Base-by-base conservation (phyloP, 2,888 invertebrate genomes). In the Cremastinae sp. region DNA sequence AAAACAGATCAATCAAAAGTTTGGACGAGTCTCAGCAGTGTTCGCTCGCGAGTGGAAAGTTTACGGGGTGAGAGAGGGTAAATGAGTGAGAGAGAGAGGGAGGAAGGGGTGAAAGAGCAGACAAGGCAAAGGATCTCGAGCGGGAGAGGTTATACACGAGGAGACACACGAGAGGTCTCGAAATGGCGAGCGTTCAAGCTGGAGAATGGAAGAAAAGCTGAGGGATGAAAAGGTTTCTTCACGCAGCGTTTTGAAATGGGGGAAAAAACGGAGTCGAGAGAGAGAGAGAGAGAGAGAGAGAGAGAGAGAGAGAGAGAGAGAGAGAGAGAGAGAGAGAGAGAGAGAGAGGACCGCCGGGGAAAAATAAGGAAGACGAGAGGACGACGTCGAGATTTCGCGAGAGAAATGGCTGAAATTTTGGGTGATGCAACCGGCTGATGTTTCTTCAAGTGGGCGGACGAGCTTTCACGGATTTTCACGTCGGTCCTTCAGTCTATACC, bases 1-100 rank as follows among this genome's bases (percentile, higher is more conserved):
- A 86, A 85, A 85, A 86, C 79, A 79, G 80, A 83, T 85, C 83
- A 80, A 83, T 87, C 84, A 85, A 85, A 86, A 87, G 84, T 86
- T 86, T 84, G 82, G 83, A 84, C 82, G 83, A 85, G 80, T 79
- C 80, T 74, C 64, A 80, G 75, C 64, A 80, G 75, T 73, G 78
- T 49, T 56, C 41, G 28, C 58, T 72, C 47, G 61, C 65, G 73
- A 62, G 66, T 45, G 72, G 77, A 58, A 74, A 70, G 74, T 74
- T 72, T 65, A 68, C 56, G 68, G 36, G 28, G 45, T 41, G 56
- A 54, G 47, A 47, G 76, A 75, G 66, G 59, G 70, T 74, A 75
- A n/a, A n/a, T n/a, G 49, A 66, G 74, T 58, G 47, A 47, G 76
- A 75, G 66, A 62, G 70, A 75, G 76, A 74, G 74, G 45, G 49